These are phyloP conservation scores for Pelvicachromis taeniatus DNA, from an alignment of 2,113 vertebrate species.

Conservation along the genomic window DNA sequence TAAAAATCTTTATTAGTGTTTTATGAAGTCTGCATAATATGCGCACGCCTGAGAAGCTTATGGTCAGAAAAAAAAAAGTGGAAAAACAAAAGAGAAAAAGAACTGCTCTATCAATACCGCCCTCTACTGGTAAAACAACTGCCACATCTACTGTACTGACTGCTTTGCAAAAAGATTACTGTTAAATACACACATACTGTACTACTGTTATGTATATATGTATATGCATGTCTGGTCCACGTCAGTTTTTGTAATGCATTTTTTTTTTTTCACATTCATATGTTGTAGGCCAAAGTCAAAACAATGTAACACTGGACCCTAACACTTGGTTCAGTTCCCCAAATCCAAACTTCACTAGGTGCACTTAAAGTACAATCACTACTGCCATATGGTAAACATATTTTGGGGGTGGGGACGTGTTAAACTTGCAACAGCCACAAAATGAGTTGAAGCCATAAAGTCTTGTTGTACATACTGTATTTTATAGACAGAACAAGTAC, in stretches of 20 bases:
- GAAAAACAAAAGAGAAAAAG: conserved; percentile 42
- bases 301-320: conserved; percentile 64
- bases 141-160: conserved; percentile 76
- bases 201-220: conserved; percentile 69
- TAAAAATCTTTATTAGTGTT: conserved; percentile 98
- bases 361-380: conserved; percentile 74
- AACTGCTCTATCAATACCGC: conserved; percentile 88
- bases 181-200: conserved; percentile 77
- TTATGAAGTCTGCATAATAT: conserved; percentile 93
- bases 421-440: conserved; percentile 57
- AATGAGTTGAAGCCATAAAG: conserved; percentile 59
- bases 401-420: conserved; percentile 45
- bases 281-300: conserved; percentile 72
- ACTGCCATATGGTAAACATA: conserved; percentile 66
- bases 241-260: conserved; percentile 60
- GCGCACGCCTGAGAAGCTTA: conserved; percentile 91
- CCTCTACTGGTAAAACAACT: conserved; percentile 85
- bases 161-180: conserved; percentile 77
- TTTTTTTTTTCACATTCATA: conserved; percentile 72
- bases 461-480: conserved; percentile 65
- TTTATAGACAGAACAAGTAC: conserved; percentile 67
- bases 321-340: conserved; percentile 65
- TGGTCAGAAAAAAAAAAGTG: conserved; percentile 71
- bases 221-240: conserved; percentile 77
- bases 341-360: conserved; percentile 65